Evolutionary conservation across 2,888 invertebrate species (phyloP), one percentile per base, ranked within the genome.

Genomic region (Dromius quadrimaculatus): DNA sequence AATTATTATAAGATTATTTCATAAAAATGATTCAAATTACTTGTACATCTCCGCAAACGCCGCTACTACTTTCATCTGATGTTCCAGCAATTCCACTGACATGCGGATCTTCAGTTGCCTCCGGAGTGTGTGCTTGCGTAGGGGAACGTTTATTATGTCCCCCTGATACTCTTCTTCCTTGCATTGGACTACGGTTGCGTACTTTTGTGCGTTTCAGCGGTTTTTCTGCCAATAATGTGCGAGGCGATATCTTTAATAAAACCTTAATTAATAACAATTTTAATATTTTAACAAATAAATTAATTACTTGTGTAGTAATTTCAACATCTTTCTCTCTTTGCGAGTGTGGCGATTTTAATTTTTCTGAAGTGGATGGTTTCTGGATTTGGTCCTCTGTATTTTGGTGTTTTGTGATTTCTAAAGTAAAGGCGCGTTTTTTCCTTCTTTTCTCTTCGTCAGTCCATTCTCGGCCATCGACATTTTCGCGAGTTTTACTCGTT

Each of bases 401-500:
- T 34, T 87, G 84, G 73, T 87, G 82, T 80, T 87, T 84, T 66
- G 89, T 84, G 82, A 93, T 88, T 78, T 94, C 93, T 73, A 93
- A 83, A 47, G 90, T 91, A 82, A 93, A 92, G 17, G 89, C 89
- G 78, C 90, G 90, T 82, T 90, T 90, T 77, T 89, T 88, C 71
- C 89, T 85, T 73, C 89, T 86, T 75, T 90, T 88, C 66, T 92
- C 92, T 73, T 92, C 92, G 71, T 89, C 87, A 47, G 88, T 84
- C 87, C 91, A 90, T 32, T 82, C 81, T 76, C 86, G 83, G 43
- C 38, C 43, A 13, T 77, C 73, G 50, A 75, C 76, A 19, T 79
- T 79, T 15, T 76, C 75, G 72, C 76, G 77, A 19, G 77, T 74
- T 75, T 76, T 83, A 87, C 73, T 87, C 83, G 78, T 90, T 2